Evolutionary conservation across 2,888 invertebrate genomes (phyloP), one percentile per base, ranked within the genome.

Genomic region (Drosophila putrida): DNA sequence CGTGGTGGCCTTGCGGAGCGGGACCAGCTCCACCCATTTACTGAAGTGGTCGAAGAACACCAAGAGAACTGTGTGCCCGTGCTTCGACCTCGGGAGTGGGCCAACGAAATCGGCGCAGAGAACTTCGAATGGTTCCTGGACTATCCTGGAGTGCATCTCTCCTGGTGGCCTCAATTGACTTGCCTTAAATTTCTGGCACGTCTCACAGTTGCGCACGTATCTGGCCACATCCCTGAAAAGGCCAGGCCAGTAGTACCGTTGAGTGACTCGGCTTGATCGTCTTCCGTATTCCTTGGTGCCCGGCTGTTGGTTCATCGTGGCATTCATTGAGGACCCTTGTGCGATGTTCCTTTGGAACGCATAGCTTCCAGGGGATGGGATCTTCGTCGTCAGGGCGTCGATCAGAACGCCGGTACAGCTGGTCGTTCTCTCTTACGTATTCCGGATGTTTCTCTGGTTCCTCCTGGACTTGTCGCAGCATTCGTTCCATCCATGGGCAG

Each of bases 191-290:
- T 43, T 43, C 9, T 61, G 62, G 35, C 0, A 74, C 6, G 31
- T 31, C 31, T 31, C 31, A 8, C 31, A 31, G 9, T 9, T 9
- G 8, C 31, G 31, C 31, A 31, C 62, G 36, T 71, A 67, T 4
- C 53, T n/a, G 0, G 33, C 39, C 0, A 64, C 58, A 38, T 71
- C 57, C 0, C 66, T 27, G 9, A 54, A 53, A 20, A 70, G 41
- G 0, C 71, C 73, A 4, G 71, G 66, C 67, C 64, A 75, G 36
- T 71, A 71, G 31, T 75, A 71, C 0, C 49, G 35, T n/a, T 68
- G 55, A 6, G 50, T 11, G 0, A 71, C 20, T 6, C 70, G 46
- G 0, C n/a, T 11, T 27, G 1, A 54, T 13, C 0, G 75, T 74
- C n/a, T 74, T 75, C 11, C 55, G 41, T 0, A 73, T 55, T 0